A percentile compares a stretch with the other conserved stretches of the same genome.
These are phyloP conservation scores for Bucco capensis DNA, from an alignment of 2,113 vertebrate species.

Conservation along the genomic window DNA sequence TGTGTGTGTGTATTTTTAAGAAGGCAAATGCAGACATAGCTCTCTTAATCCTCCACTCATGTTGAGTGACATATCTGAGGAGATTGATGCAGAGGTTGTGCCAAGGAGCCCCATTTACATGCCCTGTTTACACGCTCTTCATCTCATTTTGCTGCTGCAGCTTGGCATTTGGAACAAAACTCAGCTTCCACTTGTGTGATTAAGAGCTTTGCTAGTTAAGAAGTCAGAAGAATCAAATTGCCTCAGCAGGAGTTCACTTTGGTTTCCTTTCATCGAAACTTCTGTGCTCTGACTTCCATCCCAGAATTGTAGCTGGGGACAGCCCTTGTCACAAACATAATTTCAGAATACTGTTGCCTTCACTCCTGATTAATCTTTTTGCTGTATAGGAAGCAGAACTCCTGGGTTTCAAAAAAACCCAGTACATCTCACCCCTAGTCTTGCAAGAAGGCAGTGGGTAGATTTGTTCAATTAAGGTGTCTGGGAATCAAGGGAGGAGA, in stretches of 20 bases:
- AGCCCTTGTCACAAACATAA: not conserved
- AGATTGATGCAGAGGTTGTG: not conserved
- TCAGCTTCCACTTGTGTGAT: not conserved
- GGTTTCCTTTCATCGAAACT: not conserved
- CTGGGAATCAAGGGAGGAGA: not conserved
- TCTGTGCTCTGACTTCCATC: not conserved
- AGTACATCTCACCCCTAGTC: not conserved
- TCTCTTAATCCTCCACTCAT: not conserved
- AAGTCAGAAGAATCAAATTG: not conserved
- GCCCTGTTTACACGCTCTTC: not conserved
- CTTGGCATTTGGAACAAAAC: not conserved
- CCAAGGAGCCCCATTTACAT: not conserved
- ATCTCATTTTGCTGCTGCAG: not conserved
- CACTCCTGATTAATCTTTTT: not conserved
- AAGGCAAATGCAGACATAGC: not conserved
- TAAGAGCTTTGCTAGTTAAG: not conserved
- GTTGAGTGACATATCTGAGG: not conserved
- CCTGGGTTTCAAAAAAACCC: not conserved
- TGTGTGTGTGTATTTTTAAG: not conserved
- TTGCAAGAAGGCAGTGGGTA: not conserved
- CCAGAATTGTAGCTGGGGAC: not conserved
- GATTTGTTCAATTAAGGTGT: not conserved
- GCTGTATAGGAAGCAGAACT: not conserved
- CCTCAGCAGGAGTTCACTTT: fast-evolving
- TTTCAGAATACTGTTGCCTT: not conserved